These are phyloP conservation scores for Metridium senile DNA, from an alignment of 92 coral and sea anemone species.

Conservation along the genomic window DNA sequence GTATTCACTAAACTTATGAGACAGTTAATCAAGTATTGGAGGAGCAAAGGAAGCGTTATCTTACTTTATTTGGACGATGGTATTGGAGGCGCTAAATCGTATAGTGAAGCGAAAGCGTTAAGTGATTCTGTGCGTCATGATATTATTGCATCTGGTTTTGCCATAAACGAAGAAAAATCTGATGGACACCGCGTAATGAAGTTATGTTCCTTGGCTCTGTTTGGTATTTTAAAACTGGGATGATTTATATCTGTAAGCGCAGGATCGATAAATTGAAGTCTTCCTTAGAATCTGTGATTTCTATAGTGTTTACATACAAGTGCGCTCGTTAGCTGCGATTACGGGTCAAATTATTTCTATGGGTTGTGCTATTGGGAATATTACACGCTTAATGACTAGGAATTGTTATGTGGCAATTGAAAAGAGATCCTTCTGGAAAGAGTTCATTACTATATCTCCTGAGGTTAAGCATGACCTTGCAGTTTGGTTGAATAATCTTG, in stretches of 20 bases:
- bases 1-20: slow-evolving; percentile 44
- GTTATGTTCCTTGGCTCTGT: slow-evolving; percentile 20
- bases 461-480: slow-evolving; percentile 36
- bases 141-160: slow-evolving; percentile 45
- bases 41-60: slow-evolving; percentile 13
- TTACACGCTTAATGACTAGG: slow-evolving; percentile 31
- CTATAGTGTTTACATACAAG: background rate
- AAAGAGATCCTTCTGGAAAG: slow-evolving; percentile 44
- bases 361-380: slow-evolving; percentile 35
- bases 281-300: background rate
- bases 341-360: slow-evolving; percentile 47
- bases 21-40: slow-evolving; percentile 42
- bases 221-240: slow-evolving; percentile 32
- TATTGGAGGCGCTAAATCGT: slow-evolving; percentile 33
- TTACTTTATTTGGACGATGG: slow-evolving; percentile 51
- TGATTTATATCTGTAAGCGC: slow-evolving; percentile 17
- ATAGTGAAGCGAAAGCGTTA: slow-evolving; percentile 24
- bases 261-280: slow-evolving; percentile 21
- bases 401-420: slow-evolving; percentile 48
- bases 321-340: slow-evolving; percentile 21
- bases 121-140: slow-evolving; percentile 44
- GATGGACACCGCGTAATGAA: slow-evolving; percentile 36
- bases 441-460: slow-evolving; percentile 23
- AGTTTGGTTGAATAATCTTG: slow-evolving; percentile 27
- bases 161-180: slow-evolving; percentile 42